Conservation (phyloP, 2,888 invertebrate genomes). For the Acronicta psi region DNA sequence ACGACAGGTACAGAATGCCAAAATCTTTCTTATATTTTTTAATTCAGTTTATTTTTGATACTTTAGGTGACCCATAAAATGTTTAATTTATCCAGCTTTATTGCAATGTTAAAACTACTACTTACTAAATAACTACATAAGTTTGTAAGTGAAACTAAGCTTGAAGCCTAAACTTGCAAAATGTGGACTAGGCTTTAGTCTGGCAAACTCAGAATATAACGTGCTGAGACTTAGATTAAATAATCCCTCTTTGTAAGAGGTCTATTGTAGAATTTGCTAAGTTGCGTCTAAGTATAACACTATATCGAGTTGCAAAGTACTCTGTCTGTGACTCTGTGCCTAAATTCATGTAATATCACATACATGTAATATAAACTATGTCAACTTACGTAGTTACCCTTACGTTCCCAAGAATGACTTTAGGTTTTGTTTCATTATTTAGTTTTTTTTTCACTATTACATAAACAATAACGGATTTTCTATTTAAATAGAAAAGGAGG, state of each 20-base stretch:
- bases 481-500: too few species aligned
- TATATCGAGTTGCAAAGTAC: conserved; percentile 22
- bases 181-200: conserved; percentile 43
- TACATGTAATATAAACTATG: too few species aligned
- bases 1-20: too few species aligned
- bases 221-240: conserved; percentile 57
- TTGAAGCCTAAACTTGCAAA: conserved; percentile 30
- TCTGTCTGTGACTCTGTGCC: conserved; percentile 11
- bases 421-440: too few species aligned
- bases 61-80: too few species aligned
- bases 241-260: conserved; percentile 43
- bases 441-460: too few species aligned
- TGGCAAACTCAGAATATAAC: conserved; percentile 48
- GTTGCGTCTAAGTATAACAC: conserved; percentile 18
- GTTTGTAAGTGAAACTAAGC: conserved; percentile 33
- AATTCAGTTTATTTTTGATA: too few species aligned
- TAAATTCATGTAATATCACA: not conserved
- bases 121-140: conserved; percentile 19
- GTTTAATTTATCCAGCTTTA: not conserved
- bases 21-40: too few species aligned
- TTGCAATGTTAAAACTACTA: not conserved
- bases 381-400: too few species aligned
- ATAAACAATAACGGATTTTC: too few species aligned
- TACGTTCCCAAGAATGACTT: too few species aligned
- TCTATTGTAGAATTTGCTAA: conserved; percentile 18